Conservation (phyloP, 2,113 vertebrate species). For the Dipodomys merriami region DNA sequence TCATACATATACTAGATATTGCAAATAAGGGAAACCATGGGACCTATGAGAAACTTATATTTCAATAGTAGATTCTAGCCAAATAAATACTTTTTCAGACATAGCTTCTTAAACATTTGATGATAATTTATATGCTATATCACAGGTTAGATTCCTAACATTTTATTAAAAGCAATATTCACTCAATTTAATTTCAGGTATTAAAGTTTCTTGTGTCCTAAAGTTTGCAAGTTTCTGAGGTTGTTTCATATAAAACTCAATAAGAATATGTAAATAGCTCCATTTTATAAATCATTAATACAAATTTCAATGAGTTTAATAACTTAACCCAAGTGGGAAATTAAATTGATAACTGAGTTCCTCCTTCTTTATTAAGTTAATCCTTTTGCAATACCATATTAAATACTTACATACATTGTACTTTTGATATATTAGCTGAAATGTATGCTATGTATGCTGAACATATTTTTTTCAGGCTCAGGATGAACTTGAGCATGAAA, state of each 20-base stretch:
- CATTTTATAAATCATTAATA: constrained; percentile 5
- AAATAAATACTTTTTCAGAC: neutral
- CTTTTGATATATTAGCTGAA: neutral
- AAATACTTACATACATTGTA: neutral
- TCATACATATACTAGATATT: too few relatives aligned
- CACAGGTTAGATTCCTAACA: neutral
- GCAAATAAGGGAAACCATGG: too few relatives aligned
- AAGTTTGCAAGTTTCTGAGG: neutral
- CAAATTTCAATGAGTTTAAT: neutral
- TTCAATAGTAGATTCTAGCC: constrained; percentile 44
- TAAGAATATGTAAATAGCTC: neutral
- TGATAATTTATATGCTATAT: neutral
- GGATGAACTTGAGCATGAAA: neutral
- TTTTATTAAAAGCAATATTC: neutral
- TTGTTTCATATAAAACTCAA: neutral
- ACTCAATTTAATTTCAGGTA: neutral
- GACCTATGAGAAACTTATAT: constrained; percentile 39
- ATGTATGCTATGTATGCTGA: neutral
- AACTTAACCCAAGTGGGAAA: neutral
- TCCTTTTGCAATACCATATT: neutral
- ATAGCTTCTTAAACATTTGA: neutral
- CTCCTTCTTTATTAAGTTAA: neutral
- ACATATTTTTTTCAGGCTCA: neutral
- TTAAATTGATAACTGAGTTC: neutral
- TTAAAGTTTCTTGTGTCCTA: neutral